Evolutionary conservation across 2,113 vertebrate genomes (phyloP).

Genomic region (Phalacrocorax brasilianus): DNA sequence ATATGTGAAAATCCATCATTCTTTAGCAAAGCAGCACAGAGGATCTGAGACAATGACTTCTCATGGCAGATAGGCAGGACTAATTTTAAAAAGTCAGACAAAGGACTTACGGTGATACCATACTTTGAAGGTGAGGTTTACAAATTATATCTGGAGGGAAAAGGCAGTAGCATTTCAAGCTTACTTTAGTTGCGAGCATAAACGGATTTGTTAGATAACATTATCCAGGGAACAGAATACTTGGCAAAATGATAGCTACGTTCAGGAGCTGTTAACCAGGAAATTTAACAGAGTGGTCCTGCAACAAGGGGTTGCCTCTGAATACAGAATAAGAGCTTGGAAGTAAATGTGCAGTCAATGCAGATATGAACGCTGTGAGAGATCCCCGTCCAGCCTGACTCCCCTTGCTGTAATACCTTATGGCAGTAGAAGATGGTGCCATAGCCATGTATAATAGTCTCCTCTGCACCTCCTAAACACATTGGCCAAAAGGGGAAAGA

Average conservation of each 20-base stretch:
- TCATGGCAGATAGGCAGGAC: neutral
- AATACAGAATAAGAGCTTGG: neutral
- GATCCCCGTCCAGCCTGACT: neutral
- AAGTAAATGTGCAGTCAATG: neutral
- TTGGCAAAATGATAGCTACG: slow-evolving; percentile 1
- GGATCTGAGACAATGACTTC: neutral
- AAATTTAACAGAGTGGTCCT: neutral
- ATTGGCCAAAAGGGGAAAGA: neutral
- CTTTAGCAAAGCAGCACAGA: neutral
- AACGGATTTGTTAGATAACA: neutral
- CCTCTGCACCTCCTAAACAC: neutral
- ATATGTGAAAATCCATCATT: neutral
- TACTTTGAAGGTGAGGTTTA: neutral
- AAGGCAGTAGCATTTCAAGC: slow-evolving; percentile 6
- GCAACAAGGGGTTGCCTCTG: neutral
- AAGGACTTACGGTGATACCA: neutral
- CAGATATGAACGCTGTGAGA: neutral
- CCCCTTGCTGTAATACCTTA: neutral
- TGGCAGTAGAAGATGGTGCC: neutral
- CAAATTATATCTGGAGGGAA: neutral
- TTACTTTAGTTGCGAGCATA: neutral
- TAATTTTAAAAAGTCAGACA: neutral
- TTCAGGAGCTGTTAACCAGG: neutral
- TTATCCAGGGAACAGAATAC: neutral
- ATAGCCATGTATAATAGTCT: neutral